phyloP scores from a whole-genome alignment of 2,797 vertebrate species.

The Hemibagrus guttatus region DNA sequence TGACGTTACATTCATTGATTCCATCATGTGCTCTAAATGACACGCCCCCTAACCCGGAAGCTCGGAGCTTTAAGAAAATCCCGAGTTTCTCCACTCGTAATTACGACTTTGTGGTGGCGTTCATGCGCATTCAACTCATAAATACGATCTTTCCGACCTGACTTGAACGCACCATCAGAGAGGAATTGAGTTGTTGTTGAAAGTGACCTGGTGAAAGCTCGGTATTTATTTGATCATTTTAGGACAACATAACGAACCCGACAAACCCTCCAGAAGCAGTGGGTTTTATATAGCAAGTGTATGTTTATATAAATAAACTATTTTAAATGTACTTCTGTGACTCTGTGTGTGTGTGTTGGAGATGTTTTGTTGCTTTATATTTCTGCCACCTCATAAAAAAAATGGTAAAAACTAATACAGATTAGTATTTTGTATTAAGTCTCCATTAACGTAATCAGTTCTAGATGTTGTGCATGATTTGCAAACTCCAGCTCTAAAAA shows the following conservation, averaged over 20 bases:
- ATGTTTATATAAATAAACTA: constrained; percentile 99
- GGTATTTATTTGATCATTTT: constrained; percentile 85
- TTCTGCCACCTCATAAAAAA: neutral
- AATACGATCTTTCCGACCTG: no score
- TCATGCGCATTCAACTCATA: no score
- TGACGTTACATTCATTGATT: no score
- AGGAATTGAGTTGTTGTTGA: neutral
- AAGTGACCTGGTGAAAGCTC: constrained; percentile 63
- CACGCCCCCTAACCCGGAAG: no score
- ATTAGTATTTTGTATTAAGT: neutral
- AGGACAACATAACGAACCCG: constrained; percentile 57
- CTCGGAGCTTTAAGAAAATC: no score
- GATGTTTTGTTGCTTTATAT: neutral
- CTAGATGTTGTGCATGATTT: neutral
- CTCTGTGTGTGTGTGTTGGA: neutral
- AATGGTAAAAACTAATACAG: neutral
- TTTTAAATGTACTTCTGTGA: constrained; percentile 68
- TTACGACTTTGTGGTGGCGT: no score
- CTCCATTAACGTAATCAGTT: neutral
- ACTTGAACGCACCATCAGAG: neutral
- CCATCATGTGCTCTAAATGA: no score
- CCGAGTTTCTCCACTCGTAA: no score
- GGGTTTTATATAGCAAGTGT: constrained; percentile 98
- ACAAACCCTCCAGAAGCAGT: constrained; percentile 80
- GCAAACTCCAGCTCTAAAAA: no score